Conservation (phyloP, 1,140 invertebrate species). For the Trachymyrmex septentrionalis region DNA sequence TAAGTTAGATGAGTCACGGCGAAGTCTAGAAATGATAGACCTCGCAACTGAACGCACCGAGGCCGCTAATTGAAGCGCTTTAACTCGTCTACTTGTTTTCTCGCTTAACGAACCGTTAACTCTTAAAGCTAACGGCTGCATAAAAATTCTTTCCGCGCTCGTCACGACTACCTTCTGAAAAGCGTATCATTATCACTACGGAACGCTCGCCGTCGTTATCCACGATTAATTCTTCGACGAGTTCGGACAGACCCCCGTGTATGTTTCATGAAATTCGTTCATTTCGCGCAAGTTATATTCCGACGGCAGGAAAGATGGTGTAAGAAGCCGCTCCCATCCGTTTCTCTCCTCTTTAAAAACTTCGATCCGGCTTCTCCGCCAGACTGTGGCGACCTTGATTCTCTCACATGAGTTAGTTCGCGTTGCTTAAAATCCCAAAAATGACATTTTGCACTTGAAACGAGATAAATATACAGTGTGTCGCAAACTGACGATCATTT, state of each 20-base stretch:
- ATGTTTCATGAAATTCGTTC: neutral
- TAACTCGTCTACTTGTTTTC: constrained; percentile 59
- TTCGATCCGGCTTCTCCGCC: constrained; percentile 62
- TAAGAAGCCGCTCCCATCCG: neutral
- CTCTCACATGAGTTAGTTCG: constrained; percentile 25
- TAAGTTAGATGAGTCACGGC: constrained; percentile 62
- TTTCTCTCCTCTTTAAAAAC: constrained; percentile 65
- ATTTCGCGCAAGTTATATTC: neutral
- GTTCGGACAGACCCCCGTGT: neutral
- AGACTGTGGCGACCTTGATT: constrained; percentile 62
- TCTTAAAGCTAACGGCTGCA: constrained; percentile 34
- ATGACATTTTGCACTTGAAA: too few species aligned
- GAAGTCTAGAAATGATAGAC: constrained; percentile 52
- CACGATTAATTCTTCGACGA: neutral
- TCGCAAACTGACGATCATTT: too few species aligned
- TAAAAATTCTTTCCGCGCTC: constrained; percentile 7
- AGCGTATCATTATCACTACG: neutral
- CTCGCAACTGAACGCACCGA: constrained; percentile 21
- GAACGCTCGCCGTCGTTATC: neutral
- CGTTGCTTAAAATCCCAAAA: too few species aligned
- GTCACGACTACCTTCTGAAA: neutral
- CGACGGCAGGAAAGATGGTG: neutral
- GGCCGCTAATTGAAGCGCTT: constrained; percentile 65
- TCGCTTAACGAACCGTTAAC: constrained; percentile 59
- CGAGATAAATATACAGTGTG: too few species aligned